phyloP scores from a whole-genome alignment of 2,797 vertebrate species.

The Poeciliopsis paucimaculata region DNA sequence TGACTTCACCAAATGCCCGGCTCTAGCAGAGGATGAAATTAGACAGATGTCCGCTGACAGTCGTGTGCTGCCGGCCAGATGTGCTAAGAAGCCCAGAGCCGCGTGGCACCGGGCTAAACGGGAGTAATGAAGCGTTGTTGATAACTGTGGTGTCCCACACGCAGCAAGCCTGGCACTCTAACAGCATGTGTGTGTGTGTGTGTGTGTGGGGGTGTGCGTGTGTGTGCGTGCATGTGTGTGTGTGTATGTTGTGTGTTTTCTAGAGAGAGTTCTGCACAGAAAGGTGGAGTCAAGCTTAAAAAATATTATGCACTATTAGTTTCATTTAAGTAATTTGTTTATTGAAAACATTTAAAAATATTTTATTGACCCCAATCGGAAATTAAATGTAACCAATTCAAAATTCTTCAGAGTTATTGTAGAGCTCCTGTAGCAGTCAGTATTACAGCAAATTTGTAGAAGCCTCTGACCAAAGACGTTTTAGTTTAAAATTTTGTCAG shows the following conservation, averaged over 20 bases:
- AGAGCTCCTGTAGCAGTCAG: too few species aligned
- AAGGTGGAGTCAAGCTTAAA: conserved; percentile 12
- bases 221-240: too few species aligned
- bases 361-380: too few species aligned
- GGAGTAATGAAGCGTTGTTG: conserved; percentile 70
- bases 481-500: not conserved
- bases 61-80: conserved; percentile 59
- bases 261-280: conserved; percentile 43
- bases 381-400: too few species aligned
- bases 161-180: conserved; percentile 47
- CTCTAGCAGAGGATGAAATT: conserved; percentile 63
- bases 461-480: too few species aligned
- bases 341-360: not conserved
- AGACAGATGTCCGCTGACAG: conserved; percentile 55
- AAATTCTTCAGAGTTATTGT: too few species aligned
- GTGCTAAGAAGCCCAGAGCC: conserved; percentile 51
- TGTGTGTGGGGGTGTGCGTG: not conserved
- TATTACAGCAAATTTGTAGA: too few species aligned
- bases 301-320: not conserved
- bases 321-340: not conserved
- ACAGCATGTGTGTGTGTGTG: conserved; percentile 10
- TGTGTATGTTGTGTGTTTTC: conserved; percentile 1
- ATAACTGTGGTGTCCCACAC: conserved; percentile 61
- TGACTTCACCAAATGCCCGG: conserved; percentile 14
- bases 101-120: conserved; percentile 59